Base-by-base conservation (phyloP, 2,888 invertebrate genomes). In the Tenthredo mesomela region DNA sequence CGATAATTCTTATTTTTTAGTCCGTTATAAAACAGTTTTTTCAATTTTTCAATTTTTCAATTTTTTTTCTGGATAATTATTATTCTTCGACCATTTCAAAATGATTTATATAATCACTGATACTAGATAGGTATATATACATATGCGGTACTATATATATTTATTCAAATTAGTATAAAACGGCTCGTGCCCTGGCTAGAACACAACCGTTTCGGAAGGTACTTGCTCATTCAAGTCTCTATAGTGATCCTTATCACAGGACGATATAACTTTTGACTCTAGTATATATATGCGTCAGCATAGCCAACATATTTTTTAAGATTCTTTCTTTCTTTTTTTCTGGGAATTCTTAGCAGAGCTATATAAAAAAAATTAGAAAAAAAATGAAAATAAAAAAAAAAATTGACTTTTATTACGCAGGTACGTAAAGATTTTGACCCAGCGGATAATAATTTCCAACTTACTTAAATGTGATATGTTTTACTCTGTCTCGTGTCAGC, bases 211-310 rank as follows among this genome's bases (percentile, higher is more conserved):
- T 61, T 58, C 54, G 58, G 61, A 61, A 80, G 67, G 65, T 82
- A 82, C 67, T 82, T 82, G 82, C n/a, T 82, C 82, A 82, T 82
- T 82, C 82, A 47, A 50, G 82, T 82, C 82, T 67, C 82, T 67
- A 18, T 67, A 18, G 29, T 67, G 82, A 82, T 82, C 25, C 33
- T 82, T 67, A 82, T 82, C 82, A 47, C 15, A 50, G 82, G 50
- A 82, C 47, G 47, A 82, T 70, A 82, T 33, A 82, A 82, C 82
- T 82, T 67, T 18, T 9, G 43, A 47, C 82, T 82, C 12, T 29
- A 67, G 18, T 67, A 33, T 33, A 33, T 33, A 33, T 67, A 2
- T 29, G 2, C 29, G 25, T 65, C 7, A 9, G 29, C 18, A 71
- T 47, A 50, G 18, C 77, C 29, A 73, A 73, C 21, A 5, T 43